Conservation (phyloP, 2,888 invertebrate genomes). For the Ormia ochracea region DNA sequence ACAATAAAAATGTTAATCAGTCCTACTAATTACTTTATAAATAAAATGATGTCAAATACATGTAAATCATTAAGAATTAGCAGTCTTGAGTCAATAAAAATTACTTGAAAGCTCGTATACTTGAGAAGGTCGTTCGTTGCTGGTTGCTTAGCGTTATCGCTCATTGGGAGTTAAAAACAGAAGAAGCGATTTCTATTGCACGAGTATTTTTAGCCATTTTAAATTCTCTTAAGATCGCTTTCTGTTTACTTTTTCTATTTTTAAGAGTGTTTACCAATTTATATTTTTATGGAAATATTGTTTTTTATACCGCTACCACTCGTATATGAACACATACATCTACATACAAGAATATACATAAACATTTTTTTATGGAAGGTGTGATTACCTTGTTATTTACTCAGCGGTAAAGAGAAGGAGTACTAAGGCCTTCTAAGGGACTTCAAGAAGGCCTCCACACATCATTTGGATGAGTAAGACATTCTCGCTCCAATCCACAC, state of each 20-base stretch:
- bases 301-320: background rate
- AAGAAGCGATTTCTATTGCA: background rate
- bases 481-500: too few species aligned
- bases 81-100: background rate
- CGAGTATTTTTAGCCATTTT: background rate
- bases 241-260: conserved; percentile 12
- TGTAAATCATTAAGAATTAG: background rate
- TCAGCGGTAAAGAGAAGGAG: too few species aligned
- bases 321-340: background rate
- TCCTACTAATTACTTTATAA: too few species aligned
- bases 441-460: too few species aligned
- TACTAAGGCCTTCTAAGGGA: too few species aligned
- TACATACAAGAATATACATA: too few species aligned
- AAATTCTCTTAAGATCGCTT: background rate
- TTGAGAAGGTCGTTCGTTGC: conserved; percentile 48
- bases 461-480: too few species aligned
- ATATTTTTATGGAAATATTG: background rate
- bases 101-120: conserved; percentile 14
- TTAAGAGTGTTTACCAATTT: conserved; percentile 27
- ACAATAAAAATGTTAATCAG: too few species aligned
- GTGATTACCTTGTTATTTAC: too few species aligned
- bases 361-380: too few species aligned
- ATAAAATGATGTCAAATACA: background rate
- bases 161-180: background rate
- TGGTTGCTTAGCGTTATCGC: background rate